Evolutionary conservation across 2,888 invertebrate genomes (phyloP), one percentile per base, ranked within the genome.

Genomic region (Hemistola chrysoprasaria): DNA sequence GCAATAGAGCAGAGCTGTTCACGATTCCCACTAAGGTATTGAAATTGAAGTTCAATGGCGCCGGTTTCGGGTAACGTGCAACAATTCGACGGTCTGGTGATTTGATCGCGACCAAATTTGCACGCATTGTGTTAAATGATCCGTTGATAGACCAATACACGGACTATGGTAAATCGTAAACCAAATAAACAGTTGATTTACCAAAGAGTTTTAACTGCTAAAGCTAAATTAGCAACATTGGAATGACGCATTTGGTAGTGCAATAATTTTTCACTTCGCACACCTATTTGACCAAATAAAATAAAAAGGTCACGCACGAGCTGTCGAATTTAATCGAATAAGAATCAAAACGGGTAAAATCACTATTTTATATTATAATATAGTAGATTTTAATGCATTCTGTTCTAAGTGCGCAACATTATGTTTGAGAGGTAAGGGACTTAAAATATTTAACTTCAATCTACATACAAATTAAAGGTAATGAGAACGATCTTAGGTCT

Each of bases 11-110:
- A 50, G 59, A 56, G 65, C 56, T 62, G 62, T 64, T 65, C 60
- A 56, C 57, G 44, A 53, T 65, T 59, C 61, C 47, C 52, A 59
- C 44, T 55, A 56, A 39, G 41, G 45, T 64, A 70, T 65, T 55
- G 67, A 79, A 4, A 78, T 64, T 56, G 68, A 81, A 81, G 84
- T 83, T 85, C 85, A 85, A 80, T 82, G 81, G 72, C 79, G 72
- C 64, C 64, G 59, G 65, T 70, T 59, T 71, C 55, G 49, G 65
- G 67, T 75, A 71, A 66, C 69, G 70, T 70, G 72, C 65, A 74
- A 70, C 67, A 55, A 68, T 79, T 68, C 56, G 56, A 38, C 63
- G 69, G 70, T 71, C 66, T 69, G 75, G 66, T 75, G 71, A 69
- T 74, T 77, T 69, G 65, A 75, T 75, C 70, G 68, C 62, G 65